phyloP scores from a whole-genome alignment of 2,888 invertebrate genomes.

The Aquatica leii region DNA sequence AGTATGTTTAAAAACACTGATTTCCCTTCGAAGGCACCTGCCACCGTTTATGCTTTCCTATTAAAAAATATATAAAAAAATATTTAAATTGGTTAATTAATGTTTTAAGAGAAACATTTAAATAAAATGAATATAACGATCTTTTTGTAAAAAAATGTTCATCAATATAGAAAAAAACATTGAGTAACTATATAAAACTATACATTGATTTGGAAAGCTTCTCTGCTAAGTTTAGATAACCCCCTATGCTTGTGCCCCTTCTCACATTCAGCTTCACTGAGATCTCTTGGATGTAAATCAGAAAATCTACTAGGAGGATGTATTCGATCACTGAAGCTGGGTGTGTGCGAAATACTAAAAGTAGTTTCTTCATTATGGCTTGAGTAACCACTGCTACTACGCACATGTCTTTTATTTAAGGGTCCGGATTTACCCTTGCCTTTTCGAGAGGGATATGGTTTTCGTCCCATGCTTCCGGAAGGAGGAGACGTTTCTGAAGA shows the following conservation, averaged over 20 bases:
- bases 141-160: conserved; percentile 8
- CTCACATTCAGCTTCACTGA: conserved; percentile 61
- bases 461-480: conserved; percentile 65
- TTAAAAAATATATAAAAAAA: conserved; percentile 28
- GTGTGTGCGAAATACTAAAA: conserved; percentile 83
- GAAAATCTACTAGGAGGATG: conserved; percentile 89
- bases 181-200: conserved; percentile 59
- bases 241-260: conserved; percentile 59
- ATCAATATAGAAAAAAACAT: too few species aligned
- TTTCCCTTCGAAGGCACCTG: conserved; percentile 56
- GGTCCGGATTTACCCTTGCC: conserved; percentile 69
- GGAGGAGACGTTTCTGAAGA: conserved; percentile 80
- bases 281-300: conserved; percentile 66
- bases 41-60: conserved; percentile 43
- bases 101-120: not conserved
- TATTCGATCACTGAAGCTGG: conserved; percentile 83
- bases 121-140: not conserved
- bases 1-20: conserved; percentile 44
- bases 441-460: conserved; percentile 72
- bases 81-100: not conserved
- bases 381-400: conserved; percentile 82
- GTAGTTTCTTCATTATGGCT: conserved; percentile 88
- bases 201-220: conserved; percentile 84
- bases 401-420: conserved; percentile 73
- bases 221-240: conserved; percentile 63